Conservation (phyloP, 2,888 invertebrate genomes). For the Tinea trinotella region DNA sequence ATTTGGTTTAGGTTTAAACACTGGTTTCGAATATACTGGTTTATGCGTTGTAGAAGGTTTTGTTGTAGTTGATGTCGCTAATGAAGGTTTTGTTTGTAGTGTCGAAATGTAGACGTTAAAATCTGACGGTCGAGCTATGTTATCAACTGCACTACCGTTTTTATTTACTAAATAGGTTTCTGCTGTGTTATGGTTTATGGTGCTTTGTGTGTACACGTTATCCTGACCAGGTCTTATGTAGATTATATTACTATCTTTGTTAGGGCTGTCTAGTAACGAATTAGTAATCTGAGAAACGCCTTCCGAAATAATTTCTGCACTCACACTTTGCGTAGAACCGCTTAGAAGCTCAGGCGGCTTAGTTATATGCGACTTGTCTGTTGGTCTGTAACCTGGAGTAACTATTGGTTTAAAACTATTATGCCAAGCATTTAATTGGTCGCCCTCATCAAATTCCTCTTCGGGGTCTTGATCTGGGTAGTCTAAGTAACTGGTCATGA, state of each 20-base stretch:
- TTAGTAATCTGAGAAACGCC: conserved; percentile 72
- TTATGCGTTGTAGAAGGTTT: conserved; percentile 54
- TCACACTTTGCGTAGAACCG: conserved; percentile 42
- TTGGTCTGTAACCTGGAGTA: conserved; percentile 59
- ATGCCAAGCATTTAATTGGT: conserved; percentile 55
- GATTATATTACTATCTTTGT: conserved; percentile 52
- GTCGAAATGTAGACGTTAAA: conserved; percentile 61
- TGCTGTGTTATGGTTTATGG: conserved; percentile 73
- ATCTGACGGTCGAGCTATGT: conserved; percentile 64
- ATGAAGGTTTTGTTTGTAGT: conserved; percentile 63
- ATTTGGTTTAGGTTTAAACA: conserved; percentile 70
- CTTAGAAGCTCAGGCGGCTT: conserved; percentile 11
- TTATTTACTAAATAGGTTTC: conserved; percentile 75
- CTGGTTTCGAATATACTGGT: conserved; percentile 58
- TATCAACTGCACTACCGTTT: conserved; percentile 70
- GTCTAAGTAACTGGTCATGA: conserved; percentile 62
- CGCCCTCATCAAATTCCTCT: conserved; percentile 51
- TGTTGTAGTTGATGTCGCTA: conserved; percentile 38
- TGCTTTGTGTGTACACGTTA: conserved; percentile 63
- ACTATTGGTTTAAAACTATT: conserved; percentile 62
- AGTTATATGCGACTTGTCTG: conserved; percentile 30
- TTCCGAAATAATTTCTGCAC: conserved; percentile 67
- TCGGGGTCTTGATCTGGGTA: conserved; percentile 52
- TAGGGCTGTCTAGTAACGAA: conserved; percentile 54
- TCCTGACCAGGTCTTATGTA: conserved; percentile 43